Percentiles rank a stretch among this genome's conserved stretches.
phyloP scores from a whole-genome alignment of 2,888 invertebrate species.

The Drosophila infuscata region DNA sequence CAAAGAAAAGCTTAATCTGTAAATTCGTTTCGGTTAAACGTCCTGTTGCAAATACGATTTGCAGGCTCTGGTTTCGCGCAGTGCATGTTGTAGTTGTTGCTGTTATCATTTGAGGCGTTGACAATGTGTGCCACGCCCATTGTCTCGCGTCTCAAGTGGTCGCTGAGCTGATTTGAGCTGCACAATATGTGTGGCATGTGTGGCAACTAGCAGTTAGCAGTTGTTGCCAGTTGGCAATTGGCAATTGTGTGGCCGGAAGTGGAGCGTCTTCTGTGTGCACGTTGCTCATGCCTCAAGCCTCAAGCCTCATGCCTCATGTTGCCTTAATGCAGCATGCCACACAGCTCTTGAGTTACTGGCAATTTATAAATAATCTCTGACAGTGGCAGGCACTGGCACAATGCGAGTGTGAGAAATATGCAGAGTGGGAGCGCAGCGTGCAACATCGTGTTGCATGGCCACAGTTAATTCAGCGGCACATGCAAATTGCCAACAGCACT shows the following conservation, averaged over 20 bases:
- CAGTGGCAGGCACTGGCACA: conserved; percentile 16
- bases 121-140: conserved; percentile 57
- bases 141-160: conserved; percentile 50
- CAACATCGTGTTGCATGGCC: conserved; percentile 37
- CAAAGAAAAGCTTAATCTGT: too few species aligned
- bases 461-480: conserved; percentile 51
- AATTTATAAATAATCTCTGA: conserved; percentile 39
- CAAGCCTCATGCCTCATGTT: conserved; percentile 29
- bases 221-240: conserved; percentile 22
- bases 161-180: conserved; percentile 13
- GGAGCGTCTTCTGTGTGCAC: conserved; percentile 41
- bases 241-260: conserved; percentile 56
- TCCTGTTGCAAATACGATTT: too few species aligned
- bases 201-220: conserved; percentile 15
- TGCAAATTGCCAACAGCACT: conserved; percentile 58
- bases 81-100: conserved; percentile 9
- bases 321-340: conserved; percentile 29
- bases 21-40: not conserved
- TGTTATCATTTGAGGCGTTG: conserved; percentile 56
- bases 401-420: conserved; percentile 45
- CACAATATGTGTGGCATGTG: conserved; percentile 67
- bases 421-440: conserved; percentile 26
- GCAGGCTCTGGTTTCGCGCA: not conserved
- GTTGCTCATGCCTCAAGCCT: conserved; percentile 21
- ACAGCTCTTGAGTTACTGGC: conserved; percentile 46